Base-by-base conservation (phyloP, 2,797 vertebrate genomes). In the Acrossocheilus fasciatus region DNA sequence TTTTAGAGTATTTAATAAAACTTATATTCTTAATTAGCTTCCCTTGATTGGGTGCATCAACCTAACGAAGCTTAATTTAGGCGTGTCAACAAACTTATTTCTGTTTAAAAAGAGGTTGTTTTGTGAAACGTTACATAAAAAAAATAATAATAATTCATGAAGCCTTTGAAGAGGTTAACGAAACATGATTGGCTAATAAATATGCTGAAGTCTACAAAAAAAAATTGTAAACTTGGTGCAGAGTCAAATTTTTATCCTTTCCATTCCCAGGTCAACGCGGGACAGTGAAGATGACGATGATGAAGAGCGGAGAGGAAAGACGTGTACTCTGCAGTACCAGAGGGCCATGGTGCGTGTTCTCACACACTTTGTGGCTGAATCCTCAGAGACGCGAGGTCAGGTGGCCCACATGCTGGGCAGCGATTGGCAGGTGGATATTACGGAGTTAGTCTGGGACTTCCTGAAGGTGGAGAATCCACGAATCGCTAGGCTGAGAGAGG, bases 241-340 rank as follows among this genome's bases (percentile, higher is more conserved):
- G 39, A n/a, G n/a, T 41, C n/a, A 34, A 12, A 52, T 6, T n/a
- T 82, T 30, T 64, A 17, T 54, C 2, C 0, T 10, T 26, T n/a
- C 11, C 20, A 18, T 15, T 75, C 23, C 34, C 90, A 98, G 98
- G 91, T 96, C 96, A 1, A 91, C 96, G 0, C 92, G 96, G 18
- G 97, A 98, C 88, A 98, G 97, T 0, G 98, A 99, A 0, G 98
- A 98, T 0, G 97, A 98, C 9, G 97, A 99, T 0, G 98, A 98
- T 0, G 96, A 96, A 64, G 98, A 98, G 86, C 94, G 95, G 34
- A 93, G 96, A 70, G 97, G 97, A 82, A 93, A 97, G 50, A 96
- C 96, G 85, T 99, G 98, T 62, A 92, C 96, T 1, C 94, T 99
- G 81, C 98, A 98, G 94, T 99, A 98, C 93, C 98, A 99, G 92